phyloP scores from a whole-genome alignment of 37 sponge, comb jelly and placozoan species.

The Diacarnus erythraeanus region DNA sequence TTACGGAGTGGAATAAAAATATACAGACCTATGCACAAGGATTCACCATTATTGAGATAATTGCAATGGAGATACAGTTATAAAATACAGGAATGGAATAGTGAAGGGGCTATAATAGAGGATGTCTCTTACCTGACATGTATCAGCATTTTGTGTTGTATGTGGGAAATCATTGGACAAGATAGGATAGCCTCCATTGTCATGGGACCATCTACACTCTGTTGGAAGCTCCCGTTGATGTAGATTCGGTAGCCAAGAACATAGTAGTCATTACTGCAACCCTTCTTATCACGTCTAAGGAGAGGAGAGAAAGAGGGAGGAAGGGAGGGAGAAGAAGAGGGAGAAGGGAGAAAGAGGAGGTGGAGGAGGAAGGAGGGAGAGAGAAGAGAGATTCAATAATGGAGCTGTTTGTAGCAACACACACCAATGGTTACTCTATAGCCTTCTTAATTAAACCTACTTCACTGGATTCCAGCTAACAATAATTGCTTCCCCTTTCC shows the following conservation, averaged over 20 bases:
- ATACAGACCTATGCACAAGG: no score
- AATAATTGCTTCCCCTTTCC: background rate
- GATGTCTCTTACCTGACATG: conserved; percentile 50
- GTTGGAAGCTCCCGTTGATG: conserved; percentile 19
- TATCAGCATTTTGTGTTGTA: background rate
- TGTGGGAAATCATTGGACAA: background rate
- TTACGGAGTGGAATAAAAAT: no score
- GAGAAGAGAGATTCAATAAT: no score
- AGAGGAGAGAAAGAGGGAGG: background rate
- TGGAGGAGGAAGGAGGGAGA: no score
- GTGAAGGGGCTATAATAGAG: no score
- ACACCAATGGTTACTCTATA: no score
- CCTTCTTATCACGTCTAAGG: conserved; percentile 30
- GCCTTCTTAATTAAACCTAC: conserved; percentile 15
- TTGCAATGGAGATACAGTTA: no score
- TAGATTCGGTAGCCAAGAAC: conserved; percentile 68
- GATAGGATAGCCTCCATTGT: background rate
- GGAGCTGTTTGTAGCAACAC: no score
- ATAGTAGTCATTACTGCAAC: conserved; percentile 40
- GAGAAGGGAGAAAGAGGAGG: no score
- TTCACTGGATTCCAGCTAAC: conserved; percentile 44
- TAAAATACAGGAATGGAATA: no score
- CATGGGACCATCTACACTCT: conserved; percentile 53
- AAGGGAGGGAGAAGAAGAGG: no score
- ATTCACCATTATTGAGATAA: no score